phyloP scores from a whole-genome alignment of 2,888 invertebrate genomes.

The Ophion ventricosus region DNA sequence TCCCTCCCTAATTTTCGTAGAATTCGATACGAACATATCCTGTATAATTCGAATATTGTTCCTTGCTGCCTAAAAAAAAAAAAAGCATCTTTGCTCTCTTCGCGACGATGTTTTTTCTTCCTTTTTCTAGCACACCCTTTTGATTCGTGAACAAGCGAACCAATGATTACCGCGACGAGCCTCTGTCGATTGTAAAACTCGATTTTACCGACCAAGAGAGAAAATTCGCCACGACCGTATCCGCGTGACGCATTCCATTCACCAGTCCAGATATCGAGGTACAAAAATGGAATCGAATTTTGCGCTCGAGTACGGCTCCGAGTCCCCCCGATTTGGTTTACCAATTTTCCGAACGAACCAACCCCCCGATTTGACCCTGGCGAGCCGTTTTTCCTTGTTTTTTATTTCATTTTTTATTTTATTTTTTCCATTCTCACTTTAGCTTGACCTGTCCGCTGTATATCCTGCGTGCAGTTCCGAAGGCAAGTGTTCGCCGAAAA shows the following conservation, averaged over 20 bases:
- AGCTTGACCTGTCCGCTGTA: slow-evolving; percentile 28
- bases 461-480: slow-evolving; percentile 42
- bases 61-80: background rate
- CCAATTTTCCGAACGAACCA: slow-evolving; percentile 64
- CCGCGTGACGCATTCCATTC: slow-evolving; percentile 27
- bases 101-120: background rate
- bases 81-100: slow-evolving; percentile 5
- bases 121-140: slow-evolving; percentile 22
- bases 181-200: slow-evolving; percentile 56
- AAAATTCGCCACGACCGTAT: slow-evolving; percentile 39
- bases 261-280: slow-evolving; percentile 58
- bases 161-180: slow-evolving; percentile 60
- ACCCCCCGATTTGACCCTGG: slow-evolving; percentile 26
- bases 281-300: slow-evolving; percentile 65
- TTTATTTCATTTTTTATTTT: slow-evolving; percentile 42
- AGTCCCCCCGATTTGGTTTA: slow-evolving; percentile 65
- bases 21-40: background rate
- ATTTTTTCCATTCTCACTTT: slow-evolving; percentile 49
- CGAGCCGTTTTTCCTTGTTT: slow-evolving; percentile 25
- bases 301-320: slow-evolving; percentile 60
- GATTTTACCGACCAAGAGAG: slow-evolving; percentile 51
- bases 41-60: background rate
- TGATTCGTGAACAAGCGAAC: slow-evolving; percentile 57
- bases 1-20: too few relatives aligned
- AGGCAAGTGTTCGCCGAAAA: slow-evolving; percentile 63